phyloP scores from a whole-genome alignment of 2,888 invertebrate species.

The Caenorhabditis zanzibari region DNA sequence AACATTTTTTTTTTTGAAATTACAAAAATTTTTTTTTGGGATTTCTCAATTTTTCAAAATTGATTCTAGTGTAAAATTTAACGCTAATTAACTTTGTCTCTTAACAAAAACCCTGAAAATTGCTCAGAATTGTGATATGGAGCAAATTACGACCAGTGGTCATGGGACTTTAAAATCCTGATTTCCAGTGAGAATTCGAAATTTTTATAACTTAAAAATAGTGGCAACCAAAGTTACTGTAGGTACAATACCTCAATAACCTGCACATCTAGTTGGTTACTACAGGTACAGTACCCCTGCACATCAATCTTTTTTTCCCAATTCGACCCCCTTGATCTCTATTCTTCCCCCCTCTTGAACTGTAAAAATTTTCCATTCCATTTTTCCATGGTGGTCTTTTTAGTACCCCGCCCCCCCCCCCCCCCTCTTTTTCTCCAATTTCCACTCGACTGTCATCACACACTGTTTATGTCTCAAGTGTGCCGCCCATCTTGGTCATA shows the following conservation, averaged over 20 bases:
- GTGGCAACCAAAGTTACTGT: too few relatives aligned
- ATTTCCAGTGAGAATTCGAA: too few relatives aligned
- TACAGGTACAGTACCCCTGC: too few relatives aligned
- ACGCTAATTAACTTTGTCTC: not conserved
- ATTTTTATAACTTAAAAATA: too few relatives aligned
- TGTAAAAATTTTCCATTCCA: conserved; percentile 7
- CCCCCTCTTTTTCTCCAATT: conserved; percentile 6
- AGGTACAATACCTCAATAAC: too few relatives aligned
- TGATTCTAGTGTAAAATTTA: not conserved
- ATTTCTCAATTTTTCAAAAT: not conserved
- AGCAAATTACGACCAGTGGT: too few relatives aligned
- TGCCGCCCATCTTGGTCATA: conserved; percentile 5
- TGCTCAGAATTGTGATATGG: too few relatives aligned
- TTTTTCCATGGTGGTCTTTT: conserved; percentile 26
- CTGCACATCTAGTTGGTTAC: too few relatives aligned
- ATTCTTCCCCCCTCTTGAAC: not conserved
- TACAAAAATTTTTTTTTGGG: not conserved
- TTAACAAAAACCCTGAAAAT: not conserved
- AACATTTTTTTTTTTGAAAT: not conserved
- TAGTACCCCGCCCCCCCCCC: conserved; percentile 12
- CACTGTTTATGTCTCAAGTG: conserved; percentile 5
- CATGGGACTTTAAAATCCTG: too few relatives aligned
- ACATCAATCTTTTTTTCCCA: too few relatives aligned
- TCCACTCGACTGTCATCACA: not conserved
- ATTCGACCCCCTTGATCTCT: not conserved